Evolutionary conservation across 1,140 invertebrate genomes (phyloP), one percentile per base, ranked within the genome.

Genomic region (Fopius arisanus): DNA sequence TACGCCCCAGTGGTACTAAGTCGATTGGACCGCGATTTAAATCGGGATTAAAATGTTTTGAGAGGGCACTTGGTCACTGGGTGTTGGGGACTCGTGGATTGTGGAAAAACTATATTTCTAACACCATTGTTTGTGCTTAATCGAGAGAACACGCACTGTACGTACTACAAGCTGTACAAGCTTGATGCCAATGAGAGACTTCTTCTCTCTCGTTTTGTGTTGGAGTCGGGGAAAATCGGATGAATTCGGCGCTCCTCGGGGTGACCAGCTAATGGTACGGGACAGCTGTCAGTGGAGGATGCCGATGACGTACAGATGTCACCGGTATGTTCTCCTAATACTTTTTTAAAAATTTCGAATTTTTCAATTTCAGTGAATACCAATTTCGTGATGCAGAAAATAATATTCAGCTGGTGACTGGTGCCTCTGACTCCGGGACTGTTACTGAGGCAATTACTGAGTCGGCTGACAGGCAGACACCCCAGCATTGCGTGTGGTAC

Each of bases 161-260:
- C 48, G 16, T 51, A 51, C 33, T 9, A 69, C 33, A 54, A 69
- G 26, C 67, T 54, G 16, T 9, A 69, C 33, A 54, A 69, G 26
- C 67, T 54, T 48, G 67, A 69, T 69, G 43, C 40, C 23, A 51
- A 43, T 69, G 41, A 69, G 43, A 69, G 43, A 69, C 54, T 51
- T 69, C 54, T 69, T 43, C 37, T 67, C 21, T 41, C 37, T 59
- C 54, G 54, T 26, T 51, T 69, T 69, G 14, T 31, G 40, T 40
- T 68, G 33, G 16, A 21, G 12, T 59, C 54, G 54, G 54, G 5
- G 54, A 59, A 26, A 19, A 26, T 59, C 54, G 54, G 54, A 21
- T 14, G 14, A 33, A 3, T 10, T 21, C 28, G 66, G 37, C 0
- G 21, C 14, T 33, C 37, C 16, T 23, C 66, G 66, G 16, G 16